Base-by-base conservation (phyloP, 1,140 invertebrate species). In the Megalonaias nervosa region DNA sequence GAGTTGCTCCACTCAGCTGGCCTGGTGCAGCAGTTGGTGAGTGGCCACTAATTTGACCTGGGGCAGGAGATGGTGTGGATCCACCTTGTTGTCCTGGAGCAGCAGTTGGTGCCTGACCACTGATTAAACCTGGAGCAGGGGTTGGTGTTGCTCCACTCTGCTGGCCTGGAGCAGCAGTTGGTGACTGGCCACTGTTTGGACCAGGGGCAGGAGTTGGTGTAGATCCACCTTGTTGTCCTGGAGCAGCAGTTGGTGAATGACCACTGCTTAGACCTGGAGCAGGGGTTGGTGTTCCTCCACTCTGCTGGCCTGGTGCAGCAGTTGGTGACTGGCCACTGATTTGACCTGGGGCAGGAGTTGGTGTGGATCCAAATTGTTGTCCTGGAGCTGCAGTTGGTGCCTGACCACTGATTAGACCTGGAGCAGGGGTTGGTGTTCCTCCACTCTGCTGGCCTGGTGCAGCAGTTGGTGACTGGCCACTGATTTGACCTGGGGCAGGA, bases 131-230 rank as follows among this genome's bases (percentile, higher is more conserved):
- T 1, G 73, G 73, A 60, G 58, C 17, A 68, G 73, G 65, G 14
- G 73, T 60, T 69, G 73, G 73, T n/a, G 73, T n/a, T 14, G 48
- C 19, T 67, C 66, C 73, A 21, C 65, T n/a, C 4, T 31, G 13
- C 23, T 38, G 59, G 2, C 26, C 26, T 75, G 71, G 75, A 15
- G 31, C 16, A 38, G 67, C 61, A 59, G 81, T 75, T 17, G 75
- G 58, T 6, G 57, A 11, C 16, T 31, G 17, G 13, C 21, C 48
- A 17, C 5, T 15, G 17, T 14, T 17, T 67, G 56, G 3, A 55
- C 26, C 26, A 48, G 73, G 73, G 11, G 67, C 26, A 21, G 73
- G 65, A 19, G 73, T 75, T 68, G 73, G 73, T 11, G 73, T 60
- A 14, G 61, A n/a, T 60, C 62, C 68, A 15, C 55, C 17, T 2